phyloP scores from a whole-genome alignment of 2,113 vertebrate species.

The Vulpes ferrilata region DNA sequence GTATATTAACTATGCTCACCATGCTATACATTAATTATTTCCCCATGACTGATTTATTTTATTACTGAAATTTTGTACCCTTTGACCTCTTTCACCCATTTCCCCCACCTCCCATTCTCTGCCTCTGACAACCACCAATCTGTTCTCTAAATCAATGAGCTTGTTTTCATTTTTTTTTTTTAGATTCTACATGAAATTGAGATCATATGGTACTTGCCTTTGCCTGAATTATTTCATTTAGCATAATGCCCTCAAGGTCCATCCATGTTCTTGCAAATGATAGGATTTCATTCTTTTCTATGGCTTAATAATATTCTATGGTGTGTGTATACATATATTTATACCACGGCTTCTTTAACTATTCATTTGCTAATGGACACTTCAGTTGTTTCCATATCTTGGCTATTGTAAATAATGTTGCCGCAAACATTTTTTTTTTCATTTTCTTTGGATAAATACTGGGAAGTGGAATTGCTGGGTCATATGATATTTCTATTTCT shows the following conservation, averaged over 20 bases:
- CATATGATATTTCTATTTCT: neutral
- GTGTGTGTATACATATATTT: too few species aligned
- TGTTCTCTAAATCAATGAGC: neutral
- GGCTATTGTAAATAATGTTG: neutral
- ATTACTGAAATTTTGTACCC: neutral
- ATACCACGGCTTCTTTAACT: neutral
- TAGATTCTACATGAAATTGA: neutral
- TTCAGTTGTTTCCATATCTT: neutral
- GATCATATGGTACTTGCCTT: neutral
- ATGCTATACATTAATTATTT: neutral
- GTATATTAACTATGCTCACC: neutral
- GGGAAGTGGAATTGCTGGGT: neutral
- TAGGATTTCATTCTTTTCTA: neutral
- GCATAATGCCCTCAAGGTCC: neutral
- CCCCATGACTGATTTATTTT: neutral
- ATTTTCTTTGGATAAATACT: neutral
- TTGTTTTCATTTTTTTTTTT: neutral
- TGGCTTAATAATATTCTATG: neutral
- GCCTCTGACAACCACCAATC: neutral
- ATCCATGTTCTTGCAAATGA: neutral
- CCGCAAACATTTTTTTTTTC: neutral
- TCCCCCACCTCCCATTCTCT: neutral
- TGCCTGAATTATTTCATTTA: neutral
- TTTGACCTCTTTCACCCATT: neutral
- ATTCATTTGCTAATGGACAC: neutral